These are phyloP conservation scores for Gopherus flavomarginatus DNA, from an alignment of 2,113 vertebrate genomes.

Conservation along the genomic window DNA sequence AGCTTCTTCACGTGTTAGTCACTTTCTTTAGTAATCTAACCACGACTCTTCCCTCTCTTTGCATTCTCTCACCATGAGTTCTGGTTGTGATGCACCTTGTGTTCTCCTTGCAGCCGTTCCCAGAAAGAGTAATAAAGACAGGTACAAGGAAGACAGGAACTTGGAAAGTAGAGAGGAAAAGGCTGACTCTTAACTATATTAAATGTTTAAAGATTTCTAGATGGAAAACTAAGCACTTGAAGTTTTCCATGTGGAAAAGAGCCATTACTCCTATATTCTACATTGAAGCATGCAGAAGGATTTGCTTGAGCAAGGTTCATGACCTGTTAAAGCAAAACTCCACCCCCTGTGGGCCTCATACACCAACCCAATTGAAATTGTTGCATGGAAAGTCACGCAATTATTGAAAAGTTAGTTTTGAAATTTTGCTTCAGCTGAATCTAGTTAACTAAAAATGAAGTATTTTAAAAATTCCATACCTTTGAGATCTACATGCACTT, in stretches of 20 bases:
- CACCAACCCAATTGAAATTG: not conserved
- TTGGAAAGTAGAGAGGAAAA: not conserved
- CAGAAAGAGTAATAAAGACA: not conserved
- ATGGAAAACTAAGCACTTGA: not conserved
- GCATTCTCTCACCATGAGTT: not conserved
- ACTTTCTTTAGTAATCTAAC: not conserved
- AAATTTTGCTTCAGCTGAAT: not conserved
- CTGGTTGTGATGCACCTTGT: not conserved
- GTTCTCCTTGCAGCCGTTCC: not conserved
- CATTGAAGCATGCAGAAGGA: not conserved
- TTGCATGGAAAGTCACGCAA: not conserved
- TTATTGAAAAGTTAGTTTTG: not conserved
- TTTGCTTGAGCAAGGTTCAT: not conserved
- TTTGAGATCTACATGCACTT: too few relatives aligned
- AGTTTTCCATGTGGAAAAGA: not conserved
- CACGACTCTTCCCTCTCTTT: rapidly evolving
- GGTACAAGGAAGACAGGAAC: rapidly evolving
- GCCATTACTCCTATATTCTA: not conserved
- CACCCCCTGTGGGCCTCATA: not conserved
- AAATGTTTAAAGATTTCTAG: not conserved
- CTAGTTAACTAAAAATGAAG: not conserved
- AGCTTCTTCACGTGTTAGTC: not conserved
- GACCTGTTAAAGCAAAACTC: not conserved
- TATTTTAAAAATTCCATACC: too few relatives aligned
- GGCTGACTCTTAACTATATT: not conserved